Base-by-base conservation (phyloP, 2,888 invertebrate genomes). In the Tinea trinotella region DNA sequence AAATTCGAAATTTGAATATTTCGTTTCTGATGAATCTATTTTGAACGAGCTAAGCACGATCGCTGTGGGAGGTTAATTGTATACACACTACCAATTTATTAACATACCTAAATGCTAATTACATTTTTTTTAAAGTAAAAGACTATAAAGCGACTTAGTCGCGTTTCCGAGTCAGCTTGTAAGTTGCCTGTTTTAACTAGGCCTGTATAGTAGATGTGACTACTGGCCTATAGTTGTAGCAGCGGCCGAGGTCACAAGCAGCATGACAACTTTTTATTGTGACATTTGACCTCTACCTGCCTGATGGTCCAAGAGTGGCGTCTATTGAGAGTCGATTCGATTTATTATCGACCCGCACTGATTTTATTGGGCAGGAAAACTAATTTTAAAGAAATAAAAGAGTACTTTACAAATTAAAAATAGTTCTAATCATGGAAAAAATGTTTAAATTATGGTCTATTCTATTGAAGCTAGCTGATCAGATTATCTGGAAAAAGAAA, bases 1-100 rank as follows among this genome's bases (percentile, higher is more conserved):
- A 50, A 50, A 17, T 46, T 44, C 5, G 49, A 49, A 49, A 49
- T 49, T 50, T 50, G 50, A 50, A 50, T 50, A 50, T 50, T 49
- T 24, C 12, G 24, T 24, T 50, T 50, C 50, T 50, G 24, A 50
- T n/a, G 24, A 50, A 50, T 50, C 50, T 50, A 50, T 50, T 24
- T 50, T 24, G 9, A 24, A 24, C 10, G 15, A 5, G 17, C 7
- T 15, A 13, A 18, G 50, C 50, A 13, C 10, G 19, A 19, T 3
- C 50, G 13, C 50, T 24, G 50, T 18, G 50, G 50, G 50, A 50
- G 24, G 50, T 50, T 3, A 24, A 50, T 50, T 50, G 22, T 22
- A 12, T 24, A 24, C 22, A 35, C 6, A 35, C 7, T 10, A 7
- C 7, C 30, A 30, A 1, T 10, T 30, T 30, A 7, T n/a, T 30